Conservation (phyloP, 2,797 vertebrate genomes). For the Phyllotis vaccarum region DNA sequence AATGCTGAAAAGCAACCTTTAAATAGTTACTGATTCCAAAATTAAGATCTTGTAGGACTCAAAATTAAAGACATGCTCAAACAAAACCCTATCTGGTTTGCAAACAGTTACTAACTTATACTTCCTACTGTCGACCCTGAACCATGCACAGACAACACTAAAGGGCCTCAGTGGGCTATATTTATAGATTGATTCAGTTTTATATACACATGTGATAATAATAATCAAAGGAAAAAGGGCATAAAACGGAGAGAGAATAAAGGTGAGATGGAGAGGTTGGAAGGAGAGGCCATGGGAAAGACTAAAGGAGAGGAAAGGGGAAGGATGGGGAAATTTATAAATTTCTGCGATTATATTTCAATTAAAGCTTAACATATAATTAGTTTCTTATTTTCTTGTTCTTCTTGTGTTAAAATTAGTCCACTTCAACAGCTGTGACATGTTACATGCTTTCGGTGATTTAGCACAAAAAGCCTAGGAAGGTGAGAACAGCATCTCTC, state of each 20-base stretch:
- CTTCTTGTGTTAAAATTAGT: neutral
- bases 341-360: neutral
- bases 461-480: neutral
- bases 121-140: neutral
- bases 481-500: neutral
- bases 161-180: neutral
- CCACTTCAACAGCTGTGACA: neutral
- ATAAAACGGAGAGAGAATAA: neutral
- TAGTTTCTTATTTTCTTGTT: neutral
- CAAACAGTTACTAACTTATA: neutral
- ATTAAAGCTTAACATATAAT: neutral
- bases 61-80: neutral
- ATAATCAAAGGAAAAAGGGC: neutral
- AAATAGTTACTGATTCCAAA: neutral
- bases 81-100: neutral
- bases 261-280: neutral
- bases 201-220: neutral
- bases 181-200: neutral
- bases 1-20: neutral
- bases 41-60: neutral
- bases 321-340: neutral
- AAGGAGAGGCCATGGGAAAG: neutral
- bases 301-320: no score
- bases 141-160: neutral
- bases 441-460: neutral